Evolutionary conservation across 2,113 vertebrate genomes (phyloP).

Genomic region (Strix aluco): DNA sequence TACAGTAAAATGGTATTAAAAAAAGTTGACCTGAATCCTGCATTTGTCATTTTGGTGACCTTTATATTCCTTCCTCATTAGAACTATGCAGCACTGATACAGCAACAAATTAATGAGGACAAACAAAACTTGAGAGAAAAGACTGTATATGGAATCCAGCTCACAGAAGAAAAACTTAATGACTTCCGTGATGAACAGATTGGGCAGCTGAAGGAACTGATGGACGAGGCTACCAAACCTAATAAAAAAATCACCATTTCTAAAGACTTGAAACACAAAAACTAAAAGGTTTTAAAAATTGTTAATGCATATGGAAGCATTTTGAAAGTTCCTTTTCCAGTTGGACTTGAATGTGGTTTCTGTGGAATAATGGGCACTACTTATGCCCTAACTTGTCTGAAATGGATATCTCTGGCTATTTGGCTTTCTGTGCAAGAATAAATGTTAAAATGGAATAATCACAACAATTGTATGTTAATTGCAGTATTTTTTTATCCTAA

Average conservation of each 20-base stretch:
- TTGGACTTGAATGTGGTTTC: not conserved
- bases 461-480: not conserved
- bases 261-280: slow-evolving; percentile 65
- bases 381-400: not conserved
- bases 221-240: slow-evolving; percentile 89
- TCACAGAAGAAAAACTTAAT: slow-evolving; percentile 80
- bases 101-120: slow-evolving; percentile 78
- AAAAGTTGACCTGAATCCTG: not conserved
- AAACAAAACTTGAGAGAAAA: slow-evolving; percentile 22
- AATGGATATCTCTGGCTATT: not conserved
- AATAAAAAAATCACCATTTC: slow-evolving; percentile 78
- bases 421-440: not conserved
- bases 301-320: not conserved
- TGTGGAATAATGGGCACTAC: not conserved
- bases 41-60: not conserved
- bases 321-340: not conserved
- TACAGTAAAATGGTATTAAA: not conserved
- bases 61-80: slow-evolving; percentile 39
- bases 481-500: not conserved
- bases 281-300: not conserved
- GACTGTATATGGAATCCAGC: slow-evolving; percentile 73
- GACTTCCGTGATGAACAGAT: slow-evolving; percentile 88
- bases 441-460: not conserved
- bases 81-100: slow-evolving; percentile 73
- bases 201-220: slow-evolving; percentile 89